These are phyloP conservation scores for Cyprinodon variegatus DNA, from an alignment of 2,113 vertebrate species.

Conservation along the genomic window DNA sequence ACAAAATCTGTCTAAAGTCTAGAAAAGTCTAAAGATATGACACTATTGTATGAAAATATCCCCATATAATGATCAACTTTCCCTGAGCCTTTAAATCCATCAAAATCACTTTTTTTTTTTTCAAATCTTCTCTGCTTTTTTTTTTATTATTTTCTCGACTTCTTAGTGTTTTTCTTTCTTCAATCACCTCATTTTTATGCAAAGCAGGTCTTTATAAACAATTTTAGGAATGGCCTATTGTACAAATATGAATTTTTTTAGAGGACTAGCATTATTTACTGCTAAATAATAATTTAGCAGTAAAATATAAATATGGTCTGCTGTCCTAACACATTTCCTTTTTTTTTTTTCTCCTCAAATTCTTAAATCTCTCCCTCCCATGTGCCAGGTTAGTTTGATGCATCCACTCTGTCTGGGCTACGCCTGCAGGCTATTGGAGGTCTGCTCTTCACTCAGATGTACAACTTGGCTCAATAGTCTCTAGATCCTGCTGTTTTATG, in stretches of 20 bases:
- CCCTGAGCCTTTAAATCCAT: too few relatives aligned
- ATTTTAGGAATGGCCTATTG: neutral
- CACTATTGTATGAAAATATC: neutral
- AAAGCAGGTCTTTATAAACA: too few relatives aligned
- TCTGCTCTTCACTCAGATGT: conserved; percentile 63
- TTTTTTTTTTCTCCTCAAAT: conserved; percentile 12
- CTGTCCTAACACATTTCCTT: conserved; percentile 39
- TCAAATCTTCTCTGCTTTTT: too few relatives aligned
- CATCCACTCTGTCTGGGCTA: conserved; percentile 45
- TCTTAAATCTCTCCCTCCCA: conserved; percentile 50
- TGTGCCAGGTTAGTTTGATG: conserved; percentile 63
- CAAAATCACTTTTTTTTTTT: too few relatives aligned
- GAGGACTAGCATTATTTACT: too few relatives aligned
- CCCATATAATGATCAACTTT: neutral
- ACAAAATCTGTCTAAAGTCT: too few relatives aligned
- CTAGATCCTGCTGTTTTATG: conserved; percentile 69
- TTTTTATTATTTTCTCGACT: too few relatives aligned
- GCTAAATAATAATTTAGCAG: conserved; percentile 9
- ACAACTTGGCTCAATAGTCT: conserved; percentile 61
- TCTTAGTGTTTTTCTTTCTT: too few relatives aligned
- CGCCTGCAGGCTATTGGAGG: conserved; percentile 59
- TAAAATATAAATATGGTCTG: conserved; percentile 10
- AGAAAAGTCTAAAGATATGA: neutral
- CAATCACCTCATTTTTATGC: too few relatives aligned
- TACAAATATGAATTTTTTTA: neutral